Percentiles rank a stretch among this genome's conserved stretches.
Evolutionary conservation across 2,888 invertebrate genomes (phyloP).

Genomic region (Automeris io): DNA sequence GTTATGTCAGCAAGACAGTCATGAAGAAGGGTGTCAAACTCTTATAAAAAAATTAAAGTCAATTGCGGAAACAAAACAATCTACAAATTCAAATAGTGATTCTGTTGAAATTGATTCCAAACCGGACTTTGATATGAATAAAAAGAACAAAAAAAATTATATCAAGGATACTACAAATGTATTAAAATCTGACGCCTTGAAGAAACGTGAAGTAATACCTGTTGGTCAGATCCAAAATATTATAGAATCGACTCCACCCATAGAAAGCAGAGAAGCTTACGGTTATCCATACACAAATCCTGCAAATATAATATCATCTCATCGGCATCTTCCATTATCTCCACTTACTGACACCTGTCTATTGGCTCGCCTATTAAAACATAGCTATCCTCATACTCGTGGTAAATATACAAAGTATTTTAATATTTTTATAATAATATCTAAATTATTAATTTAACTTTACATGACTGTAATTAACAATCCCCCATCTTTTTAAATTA

Average conservation of each 20-base stretch:
- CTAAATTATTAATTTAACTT: no score
- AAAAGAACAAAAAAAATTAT: background rate
- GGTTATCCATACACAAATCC: slow-evolving; percentile 17
- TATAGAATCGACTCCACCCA: slow-evolving; percentile 18
- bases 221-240: slow-evolving; percentile 16
- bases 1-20: slow-evolving; percentile 40
- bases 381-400: slow-evolving; percentile 34
- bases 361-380: slow-evolving; percentile 44
- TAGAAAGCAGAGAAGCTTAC: slow-evolving; percentile 16
- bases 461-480: no score
- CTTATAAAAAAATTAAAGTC: slow-evolving; percentile 42
- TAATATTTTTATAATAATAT: no score
- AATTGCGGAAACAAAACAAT: slow-evolving; percentile 21
- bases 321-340: slow-evolving; percentile 20
- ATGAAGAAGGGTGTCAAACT: slow-evolving; percentile 46
- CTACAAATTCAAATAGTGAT: background rate
- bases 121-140: slow-evolving; percentile 10
- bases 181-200: background rate
- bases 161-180: background rate
- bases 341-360: slow-evolving; percentile 43
- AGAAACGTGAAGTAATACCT: slow-evolving; percentile 10
- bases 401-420: slow-evolving; percentile 36
- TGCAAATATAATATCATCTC: slow-evolving; percentile 13
- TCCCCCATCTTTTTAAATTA: no score
- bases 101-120: slow-evolving; percentile 11